Conservation (phyloP, 2,888 invertebrate species). For the Drosophila pegasa region DNA sequence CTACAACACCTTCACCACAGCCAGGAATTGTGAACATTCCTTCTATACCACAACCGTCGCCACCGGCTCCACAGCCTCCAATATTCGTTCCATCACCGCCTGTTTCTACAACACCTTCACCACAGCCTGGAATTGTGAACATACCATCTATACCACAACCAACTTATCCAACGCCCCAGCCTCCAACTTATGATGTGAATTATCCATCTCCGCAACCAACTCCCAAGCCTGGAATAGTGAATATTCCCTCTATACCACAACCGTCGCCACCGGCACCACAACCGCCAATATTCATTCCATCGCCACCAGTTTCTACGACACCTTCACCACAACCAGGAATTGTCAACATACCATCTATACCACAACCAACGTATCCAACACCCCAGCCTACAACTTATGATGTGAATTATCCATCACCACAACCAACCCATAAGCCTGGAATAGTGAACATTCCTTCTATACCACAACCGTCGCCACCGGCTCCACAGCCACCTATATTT, state of each 20-base stretch:
- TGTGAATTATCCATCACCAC: conserved; percentile 51
- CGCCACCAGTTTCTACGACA: background rate
- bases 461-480: conserved; percentile 11
- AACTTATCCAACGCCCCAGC: conserved; percentile 27
- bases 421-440: conserved; percentile 20
- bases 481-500: conserved; percentile 20
- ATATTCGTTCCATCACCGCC: conserved; percentile 14
- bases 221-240: conserved; percentile 31
- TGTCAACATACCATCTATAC: conserved; percentile 27
- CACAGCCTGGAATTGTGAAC: conserved; percentile 27
- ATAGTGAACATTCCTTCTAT: conserved; percentile 41
- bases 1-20: conserved; percentile 6
- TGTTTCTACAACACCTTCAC: conserved; percentile 4
- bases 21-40: conserved; percentile 43
- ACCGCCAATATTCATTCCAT: conserved; percentile 23
- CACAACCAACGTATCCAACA: conserved; percentile 32
- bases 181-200: conserved; percentile 51
- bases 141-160: conserved; percentile 29
- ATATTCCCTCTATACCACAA: conserved; percentile 35
- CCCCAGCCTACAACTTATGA: conserved; percentile 26
- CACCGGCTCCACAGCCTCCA: conserved; percentile 19
- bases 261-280: conserved; percentile 17
- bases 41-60: conserved; percentile 20
- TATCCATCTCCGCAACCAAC: conserved; percentile 24
- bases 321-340: conserved; percentile 32